Percentiles rank a stretch among this genome's conserved stretches.
phyloP scores from a whole-genome alignment of 2,888 invertebrate genomes.

The Dasysyrphus tricinctus region DNA sequence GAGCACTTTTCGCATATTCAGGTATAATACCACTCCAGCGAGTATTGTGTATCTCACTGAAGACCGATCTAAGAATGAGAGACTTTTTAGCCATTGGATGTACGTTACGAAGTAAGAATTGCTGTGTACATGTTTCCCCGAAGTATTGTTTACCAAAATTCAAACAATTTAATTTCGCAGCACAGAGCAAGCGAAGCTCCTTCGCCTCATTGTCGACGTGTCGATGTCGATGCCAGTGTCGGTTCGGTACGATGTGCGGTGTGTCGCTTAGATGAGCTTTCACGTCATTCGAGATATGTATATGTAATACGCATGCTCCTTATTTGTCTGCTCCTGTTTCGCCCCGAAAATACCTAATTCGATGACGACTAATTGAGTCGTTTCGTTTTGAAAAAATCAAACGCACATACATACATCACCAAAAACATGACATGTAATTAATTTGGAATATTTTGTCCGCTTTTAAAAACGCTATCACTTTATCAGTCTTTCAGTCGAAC shows the following conservation, averaged over 20 bases:
- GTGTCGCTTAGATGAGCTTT: constrained; percentile 64
- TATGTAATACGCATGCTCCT: constrained; percentile 67
- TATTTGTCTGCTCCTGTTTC: constrained; percentile 36
- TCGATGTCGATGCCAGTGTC: background rate
- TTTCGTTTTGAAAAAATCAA: background rate
- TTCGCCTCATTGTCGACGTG: constrained; percentile 41
- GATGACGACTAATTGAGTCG: constrained; percentile 17
- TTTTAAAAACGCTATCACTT: background rate
- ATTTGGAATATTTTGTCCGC: constrained; percentile 21
- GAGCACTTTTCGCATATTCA: constrained; percentile 48
- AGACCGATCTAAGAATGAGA: constrained; percentile 66
- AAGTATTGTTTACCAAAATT: constrained; percentile 70
- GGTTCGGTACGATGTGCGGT: background rate
- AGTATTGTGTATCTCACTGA: constrained; percentile 67
- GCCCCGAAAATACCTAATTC: constrained; percentile 26
- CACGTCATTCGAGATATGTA: constrained; percentile 40
- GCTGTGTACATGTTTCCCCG: constrained; percentile 64
- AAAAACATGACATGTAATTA: constrained; percentile 19
- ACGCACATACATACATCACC: constrained; percentile 28
- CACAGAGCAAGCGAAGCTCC: constrained; percentile 58
- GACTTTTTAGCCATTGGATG: constrained; percentile 46
- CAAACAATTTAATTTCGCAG: constrained; percentile 59
- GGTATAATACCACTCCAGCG: constrained; percentile 54
- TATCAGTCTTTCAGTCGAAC: background rate
- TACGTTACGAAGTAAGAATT: background rate